Evolutionary conservation across 2,797 vertebrate genomes (phyloP).

Genomic region (Tarsius wallacei): DNA sequence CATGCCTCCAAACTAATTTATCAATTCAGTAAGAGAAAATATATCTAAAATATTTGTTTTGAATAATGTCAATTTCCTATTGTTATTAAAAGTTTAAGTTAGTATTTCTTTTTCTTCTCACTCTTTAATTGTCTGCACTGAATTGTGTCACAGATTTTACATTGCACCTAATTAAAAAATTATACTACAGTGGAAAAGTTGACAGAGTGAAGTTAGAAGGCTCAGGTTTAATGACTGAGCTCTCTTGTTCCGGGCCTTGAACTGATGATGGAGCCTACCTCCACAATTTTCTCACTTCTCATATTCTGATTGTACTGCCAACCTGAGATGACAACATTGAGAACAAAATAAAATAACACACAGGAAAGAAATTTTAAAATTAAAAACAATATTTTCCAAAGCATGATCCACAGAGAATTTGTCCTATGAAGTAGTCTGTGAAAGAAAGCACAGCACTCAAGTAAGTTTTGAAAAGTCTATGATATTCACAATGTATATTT

Average conservation of each 20-base stretch:
- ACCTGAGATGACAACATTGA: not conserved
- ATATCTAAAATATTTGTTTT: constrained; percentile 6
- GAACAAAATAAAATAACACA: not conserved
- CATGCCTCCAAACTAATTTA: not conserved
- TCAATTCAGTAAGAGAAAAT: not conserved
- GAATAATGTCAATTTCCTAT: not conserved
- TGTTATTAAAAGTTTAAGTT: not conserved
- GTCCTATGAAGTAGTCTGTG: not conserved
- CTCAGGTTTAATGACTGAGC: not conserved
- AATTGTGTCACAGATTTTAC: not conserved
- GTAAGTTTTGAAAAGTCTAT: not conserved
- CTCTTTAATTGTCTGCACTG: not conserved
- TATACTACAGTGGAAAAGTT: not conserved
- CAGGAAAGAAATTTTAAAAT: constrained; percentile 19
- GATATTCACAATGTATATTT: not conserved
- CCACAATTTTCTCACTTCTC: not conserved
- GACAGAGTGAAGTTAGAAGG: not conserved
- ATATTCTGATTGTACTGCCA: not conserved
- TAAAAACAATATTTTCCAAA: not conserved
- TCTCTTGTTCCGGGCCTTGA: not conserved
- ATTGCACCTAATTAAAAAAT: not conserved
- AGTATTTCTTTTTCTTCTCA: not conserved
- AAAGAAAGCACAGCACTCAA: not conserved
- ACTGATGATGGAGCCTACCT: not conserved
- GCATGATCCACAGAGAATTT: not conserved